These are phyloP conservation scores for Phenganax marumi DNA, from an alignment of 92 coral and sea anemone species.

Conservation along the genomic window DNA sequence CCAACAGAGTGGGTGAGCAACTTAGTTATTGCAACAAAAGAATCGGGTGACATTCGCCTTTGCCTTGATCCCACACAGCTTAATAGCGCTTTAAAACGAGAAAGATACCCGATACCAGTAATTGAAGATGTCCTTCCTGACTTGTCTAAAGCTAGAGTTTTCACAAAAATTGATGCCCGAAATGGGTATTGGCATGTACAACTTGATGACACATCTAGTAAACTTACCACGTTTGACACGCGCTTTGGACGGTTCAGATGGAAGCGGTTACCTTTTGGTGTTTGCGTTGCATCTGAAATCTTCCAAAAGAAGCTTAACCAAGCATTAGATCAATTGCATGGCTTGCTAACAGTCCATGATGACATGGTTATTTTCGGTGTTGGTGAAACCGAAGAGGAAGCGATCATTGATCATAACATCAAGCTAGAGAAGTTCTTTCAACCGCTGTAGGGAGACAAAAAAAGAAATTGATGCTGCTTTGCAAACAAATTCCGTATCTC, in stretches of 20 bases:
- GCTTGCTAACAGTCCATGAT: constrained; percentile 53
- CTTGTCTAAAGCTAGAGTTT: constrained; percentile 55
- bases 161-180: constrained; percentile 51
- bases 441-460: constrained; percentile 41
- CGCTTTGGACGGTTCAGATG: constrained; percentile 40
- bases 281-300: constrained; percentile 54
- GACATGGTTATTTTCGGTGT: constrained; percentile 61
- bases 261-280: constrained; percentile 61
- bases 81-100: constrained; percentile 32
- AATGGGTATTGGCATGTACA: constrained; percentile 55
- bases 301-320: constrained; percentile 65
- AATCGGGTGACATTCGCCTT: constrained; percentile 43
- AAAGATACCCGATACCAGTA: constrained; percentile 29
- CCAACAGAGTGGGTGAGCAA: constrained; percentile 53
- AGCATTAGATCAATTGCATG: constrained; percentile 56
- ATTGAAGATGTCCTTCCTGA: constrained; percentile 61
- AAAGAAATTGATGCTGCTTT: constrained; percentile 37
- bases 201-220: constrained; percentile 43
- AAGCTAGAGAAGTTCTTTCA: constrained; percentile 44
- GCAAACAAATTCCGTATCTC: constrained; percentile 45
- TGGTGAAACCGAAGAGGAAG: constrained; percentile 58
- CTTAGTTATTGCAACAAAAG: constrained; percentile 37
- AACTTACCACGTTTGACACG: constrained; percentile 18
- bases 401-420: constrained; percentile 26
- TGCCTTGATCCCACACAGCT: constrained; percentile 47